Conservation (phyloP, 2,888 invertebrate species). For the Doris montereyensis region DNA sequence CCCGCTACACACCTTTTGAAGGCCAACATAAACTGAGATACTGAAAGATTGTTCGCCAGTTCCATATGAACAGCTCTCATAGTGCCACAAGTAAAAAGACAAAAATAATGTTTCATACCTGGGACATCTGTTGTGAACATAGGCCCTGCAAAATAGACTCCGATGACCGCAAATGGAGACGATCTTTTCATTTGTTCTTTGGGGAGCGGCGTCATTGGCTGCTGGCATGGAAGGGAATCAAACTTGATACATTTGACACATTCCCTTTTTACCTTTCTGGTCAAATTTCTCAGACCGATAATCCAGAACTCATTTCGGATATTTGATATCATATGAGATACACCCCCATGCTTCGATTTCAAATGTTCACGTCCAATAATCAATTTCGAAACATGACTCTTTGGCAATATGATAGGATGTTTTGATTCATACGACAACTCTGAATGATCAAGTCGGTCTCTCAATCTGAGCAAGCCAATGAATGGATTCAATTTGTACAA, state of each 20-base stretch:
- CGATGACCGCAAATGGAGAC: slow-evolving; percentile 30
- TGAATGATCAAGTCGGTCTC: not conserved
- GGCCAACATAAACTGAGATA: slow-evolving; percentile 5
- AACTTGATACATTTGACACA: slow-evolving; percentile 29
- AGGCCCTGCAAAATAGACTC: slow-evolving; percentile 36
- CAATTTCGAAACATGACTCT: not conserved
- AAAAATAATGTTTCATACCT: slow-evolving; percentile 20
- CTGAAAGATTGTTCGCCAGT: slow-evolving; percentile 1
- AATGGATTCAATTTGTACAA: not conserved
- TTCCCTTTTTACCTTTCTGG: slow-evolving; percentile 7
- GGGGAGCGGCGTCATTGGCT: slow-evolving; percentile 19
- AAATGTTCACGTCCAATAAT: not conserved
- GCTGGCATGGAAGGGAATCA: slow-evolving; percentile 9
- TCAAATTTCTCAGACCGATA: not conserved
- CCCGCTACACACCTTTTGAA: slow-evolving; percentile 7
- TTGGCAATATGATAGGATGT: slow-evolving; percentile 3
- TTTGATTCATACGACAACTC: slow-evolving; percentile 6
- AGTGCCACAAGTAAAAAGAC: not conserved
- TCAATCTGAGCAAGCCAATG: not conserved
- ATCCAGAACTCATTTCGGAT: slow-evolving; percentile 32
- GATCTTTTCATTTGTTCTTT: slow-evolving; percentile 1
- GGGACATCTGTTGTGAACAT: slow-evolving; percentile 12
- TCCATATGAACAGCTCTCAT: slow-evolving; percentile 24
- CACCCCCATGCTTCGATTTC: slow-evolving; percentile 29
- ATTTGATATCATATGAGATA: not conserved